A percentile compares a stretch with the other conserved stretches of the same genome.
phyloP scores from a whole-genome alignment of 2,888 invertebrate genomes.

The Drosophila bunnanda region DNA sequence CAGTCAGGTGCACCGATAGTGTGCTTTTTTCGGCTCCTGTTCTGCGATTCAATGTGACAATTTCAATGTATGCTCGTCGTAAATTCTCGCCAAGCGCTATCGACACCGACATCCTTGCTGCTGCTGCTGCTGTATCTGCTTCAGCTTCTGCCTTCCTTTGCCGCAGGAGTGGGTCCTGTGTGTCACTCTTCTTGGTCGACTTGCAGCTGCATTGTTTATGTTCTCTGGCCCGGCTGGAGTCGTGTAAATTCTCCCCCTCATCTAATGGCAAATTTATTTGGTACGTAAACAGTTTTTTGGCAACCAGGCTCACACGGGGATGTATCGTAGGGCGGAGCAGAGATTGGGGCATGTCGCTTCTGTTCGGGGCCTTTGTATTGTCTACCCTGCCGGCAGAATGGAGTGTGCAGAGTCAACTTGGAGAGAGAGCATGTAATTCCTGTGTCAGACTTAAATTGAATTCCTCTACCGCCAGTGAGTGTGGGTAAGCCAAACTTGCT shows the following conservation, averaged over 20 bases:
- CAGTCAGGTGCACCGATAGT: constrained; percentile 26
- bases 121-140: constrained; percentile 8
- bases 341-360: constrained; percentile 5
- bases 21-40: constrained; percentile 15
- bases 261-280: constrained; percentile 75
- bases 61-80: constrained; percentile 77
- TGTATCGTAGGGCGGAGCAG: constrained; percentile 7
- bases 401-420: constrained; percentile 31
- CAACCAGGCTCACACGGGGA: constrained; percentile 8
- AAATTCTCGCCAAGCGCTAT: constrained; percentile 74
- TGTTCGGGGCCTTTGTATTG: constrained; percentile 35
- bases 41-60: constrained; percentile 54
- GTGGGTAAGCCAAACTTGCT: constrained; percentile 37
- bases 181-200: constrained; percentile 50
- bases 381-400: constrained; percentile 15
- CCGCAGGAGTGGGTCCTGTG: constrained; percentile 34
- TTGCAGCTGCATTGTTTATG: constrained; percentile 75
- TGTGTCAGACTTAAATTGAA: constrained; percentile 48
- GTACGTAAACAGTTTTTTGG: constrained; percentile 59
- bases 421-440: constrained; percentile 42
- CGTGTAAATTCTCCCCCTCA: constrained; percentile 56
- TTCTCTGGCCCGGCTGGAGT: constrained; percentile 46
- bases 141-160: constrained; percentile 6
- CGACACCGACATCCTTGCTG: constrained; percentile 45
- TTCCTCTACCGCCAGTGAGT: constrained; percentile 22